phyloP scores from a whole-genome alignment of 2,888 invertebrate genomes.

The Odontomyia ornata region DNA sequence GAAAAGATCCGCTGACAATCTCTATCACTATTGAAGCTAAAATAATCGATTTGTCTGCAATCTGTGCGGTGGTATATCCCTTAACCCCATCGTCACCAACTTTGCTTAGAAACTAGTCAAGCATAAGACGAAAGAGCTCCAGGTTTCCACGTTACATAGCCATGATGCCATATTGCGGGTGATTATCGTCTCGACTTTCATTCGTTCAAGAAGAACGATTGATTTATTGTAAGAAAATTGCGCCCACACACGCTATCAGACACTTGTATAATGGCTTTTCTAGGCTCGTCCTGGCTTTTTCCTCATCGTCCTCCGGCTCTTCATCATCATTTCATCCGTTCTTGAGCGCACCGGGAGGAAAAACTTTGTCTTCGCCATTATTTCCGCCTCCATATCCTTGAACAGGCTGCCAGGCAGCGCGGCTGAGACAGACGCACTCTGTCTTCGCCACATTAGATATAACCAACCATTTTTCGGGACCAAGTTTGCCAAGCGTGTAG shows the following conservation, averaged over 20 bases:
- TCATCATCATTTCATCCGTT: not conserved
- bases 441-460: constrained; percentile 4
- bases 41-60: not conserved
- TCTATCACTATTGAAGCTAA: not conserved
- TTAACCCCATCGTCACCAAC: not conserved
- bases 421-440: too few species aligned
- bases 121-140: too few species aligned
- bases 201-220: constrained; percentile 25
- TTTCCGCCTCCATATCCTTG: not conserved
- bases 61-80: not conserved
- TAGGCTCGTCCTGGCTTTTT: not conserved
- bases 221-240: constrained; percentile 41
- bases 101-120: too few species aligned
- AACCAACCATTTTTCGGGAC: not conserved
- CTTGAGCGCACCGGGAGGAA: not conserved
- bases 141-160: not conserved
- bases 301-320: not conserved
- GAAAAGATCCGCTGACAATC: too few species aligned
- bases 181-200: constrained; percentile 14
- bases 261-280: constrained; percentile 38
- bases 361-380: not conserved
- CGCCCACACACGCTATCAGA: constrained; percentile 26
- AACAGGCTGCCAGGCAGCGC: too few species aligned
- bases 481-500: constrained; percentile 19
- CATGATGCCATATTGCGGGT: constrained; percentile 21